These are phyloP conservation scores for Apostichopus japonicus DNA, from an alignment of 35 echinoderm and acorn worm species.

Conservation along the genomic window DNA sequence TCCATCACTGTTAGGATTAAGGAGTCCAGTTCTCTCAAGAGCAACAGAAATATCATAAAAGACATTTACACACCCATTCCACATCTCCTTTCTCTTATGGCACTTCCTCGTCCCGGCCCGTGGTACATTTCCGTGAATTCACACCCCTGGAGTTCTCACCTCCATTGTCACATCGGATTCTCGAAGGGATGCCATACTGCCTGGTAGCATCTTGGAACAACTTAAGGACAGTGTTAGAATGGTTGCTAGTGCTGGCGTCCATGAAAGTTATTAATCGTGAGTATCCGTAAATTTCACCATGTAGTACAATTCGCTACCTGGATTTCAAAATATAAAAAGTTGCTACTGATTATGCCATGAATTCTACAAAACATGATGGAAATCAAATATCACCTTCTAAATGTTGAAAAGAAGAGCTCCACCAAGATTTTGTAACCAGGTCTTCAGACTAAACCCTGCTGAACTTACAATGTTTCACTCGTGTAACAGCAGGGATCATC, in stretches of 20 bases:
- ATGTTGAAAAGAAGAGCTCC: not conserved
- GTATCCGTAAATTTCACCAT: conserved; percentile 16
- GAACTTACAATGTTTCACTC: too few species aligned
- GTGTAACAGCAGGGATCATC: too few species aligned
- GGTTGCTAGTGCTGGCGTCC: not conserved
- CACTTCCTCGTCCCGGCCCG: not conserved
- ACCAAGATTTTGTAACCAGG: too few species aligned
- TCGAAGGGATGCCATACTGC: not conserved
- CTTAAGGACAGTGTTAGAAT: not conserved
- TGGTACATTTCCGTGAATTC: not conserved
- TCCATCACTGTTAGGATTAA: conserved; percentile 15
- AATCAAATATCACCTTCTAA: not conserved
- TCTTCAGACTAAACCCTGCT: too few species aligned
- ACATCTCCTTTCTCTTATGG: not conserved
- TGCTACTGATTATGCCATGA: not conserved
- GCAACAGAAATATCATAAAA: not conserved
- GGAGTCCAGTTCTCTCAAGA: not conserved
- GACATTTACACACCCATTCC: conserved; percentile 3
- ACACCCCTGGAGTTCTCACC: conserved; percentile 9
- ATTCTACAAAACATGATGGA: not conserved
- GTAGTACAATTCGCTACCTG: not conserved
- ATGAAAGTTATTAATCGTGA: conserved; percentile 15
- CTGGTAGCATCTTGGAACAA: not conserved
- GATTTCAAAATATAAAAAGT: not conserved
- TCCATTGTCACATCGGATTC: not conserved